Percentiles rank a stretch among this genome's conserved stretches.
Evolutionary conservation across 2,113 vertebrate genomes (phyloP).

Genomic region (Aegithalos caudatus): DNA sequence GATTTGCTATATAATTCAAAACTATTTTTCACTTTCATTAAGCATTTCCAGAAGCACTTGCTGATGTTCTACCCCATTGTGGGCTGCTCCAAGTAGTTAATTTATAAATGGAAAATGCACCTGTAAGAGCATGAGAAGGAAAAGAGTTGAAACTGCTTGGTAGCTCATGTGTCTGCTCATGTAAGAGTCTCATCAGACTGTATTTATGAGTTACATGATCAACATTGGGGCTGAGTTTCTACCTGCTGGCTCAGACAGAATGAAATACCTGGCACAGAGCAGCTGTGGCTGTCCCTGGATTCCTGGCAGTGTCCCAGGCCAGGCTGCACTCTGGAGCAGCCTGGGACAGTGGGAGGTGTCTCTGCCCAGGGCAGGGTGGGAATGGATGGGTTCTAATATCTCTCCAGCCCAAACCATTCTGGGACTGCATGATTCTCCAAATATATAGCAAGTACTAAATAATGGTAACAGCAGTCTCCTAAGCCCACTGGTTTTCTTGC

Average conservation of each 20-base stretch:
- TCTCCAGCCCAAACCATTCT: background rate
- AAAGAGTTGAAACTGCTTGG: background rate
- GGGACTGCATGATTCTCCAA: fast-evolving
- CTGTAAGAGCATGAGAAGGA: background rate
- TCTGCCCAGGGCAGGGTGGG: background rate
- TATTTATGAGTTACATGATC: background rate
- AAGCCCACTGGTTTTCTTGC: background rate
- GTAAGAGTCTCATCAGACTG: background rate
- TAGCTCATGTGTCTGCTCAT: background rate
- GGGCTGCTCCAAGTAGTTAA: background rate
- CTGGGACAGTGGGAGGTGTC: background rate
- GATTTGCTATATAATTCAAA: background rate
- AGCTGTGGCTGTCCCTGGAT: background rate
- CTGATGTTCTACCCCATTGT: background rate
- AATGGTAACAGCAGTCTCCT: background rate
- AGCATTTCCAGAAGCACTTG: background rate
- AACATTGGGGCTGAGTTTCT: background rate
- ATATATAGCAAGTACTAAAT: background rate
- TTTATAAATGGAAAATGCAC: background rate
- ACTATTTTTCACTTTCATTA: background rate
- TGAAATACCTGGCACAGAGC: background rate
- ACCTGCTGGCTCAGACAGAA: background rate
- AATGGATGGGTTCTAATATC: background rate
- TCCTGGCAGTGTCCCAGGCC: background rate
- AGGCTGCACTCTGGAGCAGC: background rate